A percentile compares a stretch with the other conserved stretches of the same genome.
phyloP scores from a whole-genome alignment of 2,888 invertebrate genomes.

The Melipona bicolor region DNA sequence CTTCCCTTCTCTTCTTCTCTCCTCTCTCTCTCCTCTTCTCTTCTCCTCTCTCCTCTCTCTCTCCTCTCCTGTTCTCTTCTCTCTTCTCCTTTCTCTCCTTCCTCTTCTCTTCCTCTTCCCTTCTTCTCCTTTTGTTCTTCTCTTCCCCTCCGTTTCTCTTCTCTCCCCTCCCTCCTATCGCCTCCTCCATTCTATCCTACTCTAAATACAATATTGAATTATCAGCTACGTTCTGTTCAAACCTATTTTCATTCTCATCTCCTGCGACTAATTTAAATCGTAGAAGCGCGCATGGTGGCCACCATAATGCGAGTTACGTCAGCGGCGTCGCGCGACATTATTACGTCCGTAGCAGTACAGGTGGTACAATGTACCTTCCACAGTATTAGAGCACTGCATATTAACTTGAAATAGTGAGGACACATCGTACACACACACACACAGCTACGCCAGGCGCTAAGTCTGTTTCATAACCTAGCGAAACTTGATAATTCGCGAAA shows the following conservation, averaged over 20 bases:
- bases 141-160: too few relatives aligned
- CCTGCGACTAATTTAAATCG: conserved; percentile 2
- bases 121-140: too few relatives aligned
- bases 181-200: too few relatives aligned
- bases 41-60: too few relatives aligned
- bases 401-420: conserved; percentile 62
- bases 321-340: conserved; percentile 72
- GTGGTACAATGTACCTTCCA: conserved; percentile 65
- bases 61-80: too few relatives aligned
- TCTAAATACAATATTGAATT: not conserved
- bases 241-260: not conserved
- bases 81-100: too few relatives aligned
- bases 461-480: conserved; percentile 61
- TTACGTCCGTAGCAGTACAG: conserved; percentile 67
- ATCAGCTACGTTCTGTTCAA: not conserved
- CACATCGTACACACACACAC: not conserved
- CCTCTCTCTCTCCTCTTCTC: too few relatives aligned
- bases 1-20: too few relatives aligned
- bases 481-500: conserved; percentile 46
- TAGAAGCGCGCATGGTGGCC: conserved; percentile 62
- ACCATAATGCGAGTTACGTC: conserved; percentile 66
- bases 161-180: too few relatives aligned
- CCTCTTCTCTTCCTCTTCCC: too few relatives aligned
- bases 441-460: conserved; percentile 1
- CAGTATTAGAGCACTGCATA: conserved; percentile 63